Evolutionary conservation across 2,797 vertebrate species (phyloP).

Genomic region (Smutsia gigantea): DNA sequence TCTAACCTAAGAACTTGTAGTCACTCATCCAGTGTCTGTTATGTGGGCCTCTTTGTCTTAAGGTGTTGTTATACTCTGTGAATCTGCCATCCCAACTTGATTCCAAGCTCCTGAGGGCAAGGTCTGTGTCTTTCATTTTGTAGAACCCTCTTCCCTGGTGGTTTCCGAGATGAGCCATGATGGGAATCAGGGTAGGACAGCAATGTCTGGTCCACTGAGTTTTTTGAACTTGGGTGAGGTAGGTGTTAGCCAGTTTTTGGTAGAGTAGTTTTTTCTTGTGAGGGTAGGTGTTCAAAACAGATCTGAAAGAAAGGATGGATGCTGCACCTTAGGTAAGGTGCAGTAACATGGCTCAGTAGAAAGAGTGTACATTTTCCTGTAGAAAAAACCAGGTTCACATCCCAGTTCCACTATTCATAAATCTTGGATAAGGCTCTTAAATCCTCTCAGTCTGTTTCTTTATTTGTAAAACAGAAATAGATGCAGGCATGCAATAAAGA

Average conservation of each 20-base stretch:
- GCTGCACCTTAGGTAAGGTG: neutral
- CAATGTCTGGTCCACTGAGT: neutral
- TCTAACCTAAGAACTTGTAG: neutral
- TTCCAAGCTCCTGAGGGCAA: neutral
- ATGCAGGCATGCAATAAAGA: neutral
- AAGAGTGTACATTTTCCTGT: neutral
- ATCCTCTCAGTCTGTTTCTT: neutral
- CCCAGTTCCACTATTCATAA: neutral
- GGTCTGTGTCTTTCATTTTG: neutral
- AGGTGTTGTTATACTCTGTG: rapidly evolving
- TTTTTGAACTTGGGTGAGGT: neutral
- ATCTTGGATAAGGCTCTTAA: neutral
- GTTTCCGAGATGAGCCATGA: neutral
- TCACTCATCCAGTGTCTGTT: rapidly evolving
- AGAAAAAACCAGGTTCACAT: neutral
- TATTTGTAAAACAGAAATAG: constrained; percentile 4
- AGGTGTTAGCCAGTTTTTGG: neutral
- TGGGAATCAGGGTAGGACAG: neutral
- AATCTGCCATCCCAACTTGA: neutral
- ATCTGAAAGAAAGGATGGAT: neutral
- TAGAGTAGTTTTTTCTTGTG: neutral
- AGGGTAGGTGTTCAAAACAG: neutral
- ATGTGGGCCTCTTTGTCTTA: neutral
- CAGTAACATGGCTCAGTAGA: neutral
- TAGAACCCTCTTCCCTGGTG: neutral